Evolutionary conservation across 2,888 invertebrate species (phyloP).

Genomic region (Eristalis pertinax): DNA sequence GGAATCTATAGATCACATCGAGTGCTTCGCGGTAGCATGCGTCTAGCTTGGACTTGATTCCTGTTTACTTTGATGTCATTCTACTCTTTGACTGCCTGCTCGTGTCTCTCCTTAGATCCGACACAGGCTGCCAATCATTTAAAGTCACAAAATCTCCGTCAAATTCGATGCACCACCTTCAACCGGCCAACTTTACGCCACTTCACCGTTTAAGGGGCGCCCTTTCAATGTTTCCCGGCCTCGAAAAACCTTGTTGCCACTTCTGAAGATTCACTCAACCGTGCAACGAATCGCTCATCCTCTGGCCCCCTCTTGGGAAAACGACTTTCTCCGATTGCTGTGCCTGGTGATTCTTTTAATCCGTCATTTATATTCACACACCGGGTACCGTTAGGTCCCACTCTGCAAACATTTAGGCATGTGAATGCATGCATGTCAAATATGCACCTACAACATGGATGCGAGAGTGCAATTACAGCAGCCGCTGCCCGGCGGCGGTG

Average conservation of each 20-base stretch:
- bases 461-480: conserved; percentile 38
- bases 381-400: not conserved
- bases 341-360: not conserved
- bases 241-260: conserved; percentile 22
- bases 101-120: no score
- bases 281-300: conserved; percentile 20
- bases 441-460: conserved; percentile 39
- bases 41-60: no score
- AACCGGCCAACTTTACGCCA: not conserved
- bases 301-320: not conserved
- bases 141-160: no score
- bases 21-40: no score
- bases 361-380: not conserved
- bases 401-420: not conserved
- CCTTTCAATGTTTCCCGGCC: not conserved
- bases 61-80: no score
- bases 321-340: not conserved
- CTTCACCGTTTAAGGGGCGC: not conserved
- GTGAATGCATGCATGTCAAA: conserved; percentile 37
- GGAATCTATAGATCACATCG: no score
- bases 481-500: not conserved
- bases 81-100: no score
- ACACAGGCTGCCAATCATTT: no score
- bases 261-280: conserved; percentile 32
- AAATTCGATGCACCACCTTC: not conserved